phyloP scores from a whole-genome alignment of 2,797 vertebrate species.

The Channa striata region DNA sequence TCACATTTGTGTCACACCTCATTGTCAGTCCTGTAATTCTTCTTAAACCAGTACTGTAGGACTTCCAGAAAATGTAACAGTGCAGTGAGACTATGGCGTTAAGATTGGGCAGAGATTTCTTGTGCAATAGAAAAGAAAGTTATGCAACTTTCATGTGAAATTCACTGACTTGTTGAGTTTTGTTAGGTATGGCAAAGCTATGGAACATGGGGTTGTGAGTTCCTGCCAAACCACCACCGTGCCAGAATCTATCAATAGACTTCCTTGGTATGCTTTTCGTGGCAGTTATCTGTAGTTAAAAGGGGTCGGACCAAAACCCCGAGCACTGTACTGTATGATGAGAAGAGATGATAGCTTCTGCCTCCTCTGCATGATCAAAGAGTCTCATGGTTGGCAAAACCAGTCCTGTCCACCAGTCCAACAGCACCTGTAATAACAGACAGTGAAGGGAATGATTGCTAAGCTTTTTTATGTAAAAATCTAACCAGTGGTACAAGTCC shows the following conservation, averaged over 20 bases:
- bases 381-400: constrained; percentile 12
- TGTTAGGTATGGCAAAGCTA: constrained; percentile 27
- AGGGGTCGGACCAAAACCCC: constrained; percentile 37
- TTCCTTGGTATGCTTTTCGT: constrained; percentile 9
- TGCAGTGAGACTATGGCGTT: not conserved
- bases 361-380: constrained; percentile 75
- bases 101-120: constrained; percentile 8
- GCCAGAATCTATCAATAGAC: constrained; percentile 8
- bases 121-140: constrained; percentile 34
- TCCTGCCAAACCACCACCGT: not conserved
- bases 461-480: not conserved
- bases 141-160: constrained; percentile 21
- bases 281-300: constrained; percentile 51
- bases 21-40: not conserved
- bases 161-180: constrained; percentile 30
- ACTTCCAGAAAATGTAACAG: not conserved
- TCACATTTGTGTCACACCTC: not conserved
- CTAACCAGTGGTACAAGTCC: not conserved
- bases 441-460: not conserved
- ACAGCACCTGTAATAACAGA: not conserved
- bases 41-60: not conserved
- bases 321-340: constrained; percentile 49
- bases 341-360: constrained; percentile 63
- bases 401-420: not conserved
- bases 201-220: not conserved